These are phyloP conservation scores for Philantomba maxwellii DNA, from an alignment of 2,113 vertebrate genomes.

Conservation along the genomic window DNA sequence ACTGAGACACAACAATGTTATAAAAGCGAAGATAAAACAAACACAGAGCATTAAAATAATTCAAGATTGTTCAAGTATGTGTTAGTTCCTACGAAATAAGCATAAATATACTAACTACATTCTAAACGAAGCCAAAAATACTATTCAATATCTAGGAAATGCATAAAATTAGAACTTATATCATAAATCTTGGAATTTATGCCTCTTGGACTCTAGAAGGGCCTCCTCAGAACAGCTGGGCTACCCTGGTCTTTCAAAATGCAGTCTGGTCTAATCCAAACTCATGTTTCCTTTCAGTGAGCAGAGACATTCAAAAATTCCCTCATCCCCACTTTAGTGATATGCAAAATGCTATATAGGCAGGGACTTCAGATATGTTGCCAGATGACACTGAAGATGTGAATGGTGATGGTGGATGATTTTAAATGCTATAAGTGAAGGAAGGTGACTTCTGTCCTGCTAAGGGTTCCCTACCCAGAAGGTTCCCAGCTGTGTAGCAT, in stretches of 20 bases:
- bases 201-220: background rate
- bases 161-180: background rate
- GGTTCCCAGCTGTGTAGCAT: fast-evolving
- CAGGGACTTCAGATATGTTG: background rate
- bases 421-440: background rate
- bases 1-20: background rate
- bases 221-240: background rate
- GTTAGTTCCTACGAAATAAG: background rate
- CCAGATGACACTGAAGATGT: background rate
- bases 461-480: background rate
- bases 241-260: background rate
- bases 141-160: background rate
- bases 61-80: background rate
- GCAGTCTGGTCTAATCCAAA: background rate
- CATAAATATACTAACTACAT: background rate
- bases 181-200: background rate
- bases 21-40: background rate
- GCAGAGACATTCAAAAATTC: background rate
- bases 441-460: background rate
- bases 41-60: background rate
- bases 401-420: background rate
- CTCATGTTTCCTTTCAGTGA: background rate
- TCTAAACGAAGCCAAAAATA: background rate
- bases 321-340: fast-evolving
- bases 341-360: background rate